A percentile compares a stretch with the other conserved stretches of the same genome.
These are phyloP conservation scores for Tethya wilhelma DNA, from an alignment of 37 sponge, comb jelly and placozoan genomes.

Conservation along the genomic window DNA sequence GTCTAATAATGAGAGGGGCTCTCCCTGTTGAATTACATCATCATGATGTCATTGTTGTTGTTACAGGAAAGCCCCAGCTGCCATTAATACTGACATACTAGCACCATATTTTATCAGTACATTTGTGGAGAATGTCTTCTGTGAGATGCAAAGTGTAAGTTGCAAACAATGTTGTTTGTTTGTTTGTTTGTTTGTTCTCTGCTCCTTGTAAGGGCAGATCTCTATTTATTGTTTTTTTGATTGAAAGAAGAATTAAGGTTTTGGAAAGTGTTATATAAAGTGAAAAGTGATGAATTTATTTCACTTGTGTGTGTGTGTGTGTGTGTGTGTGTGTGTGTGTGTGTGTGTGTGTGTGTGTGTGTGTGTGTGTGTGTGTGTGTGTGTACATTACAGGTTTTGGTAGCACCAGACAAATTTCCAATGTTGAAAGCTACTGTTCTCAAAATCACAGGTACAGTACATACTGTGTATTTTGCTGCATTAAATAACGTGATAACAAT, in stretches of 20 bases:
- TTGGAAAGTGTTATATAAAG: too few relatives aligned
- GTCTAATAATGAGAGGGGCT: too few relatives aligned
- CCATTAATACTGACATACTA: conserved; percentile 69
- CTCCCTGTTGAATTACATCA: not conserved
- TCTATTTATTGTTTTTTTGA: too few relatives aligned
- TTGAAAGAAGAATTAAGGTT: too few relatives aligned
- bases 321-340: not conserved
- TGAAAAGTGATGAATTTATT: too few relatives aligned
- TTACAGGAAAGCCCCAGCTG: conserved; percentile 65
- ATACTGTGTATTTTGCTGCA: not conserved
- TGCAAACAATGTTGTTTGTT: not conserved
- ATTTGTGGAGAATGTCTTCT: conserved; percentile 47
- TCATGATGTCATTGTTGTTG: not conserved
- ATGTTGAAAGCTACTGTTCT: conserved; percentile 34
- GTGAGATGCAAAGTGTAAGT: conserved; percentile 45
- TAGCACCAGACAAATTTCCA: not conserved
- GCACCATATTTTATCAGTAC: conserved; percentile 29
- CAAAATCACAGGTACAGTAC: conserved; percentile 23
- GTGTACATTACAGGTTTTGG: not conserved
- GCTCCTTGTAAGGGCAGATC: too few relatives aligned
- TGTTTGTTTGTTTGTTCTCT: not conserved
- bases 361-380: not conserved
- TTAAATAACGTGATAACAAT: not conserved
- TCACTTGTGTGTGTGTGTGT: too few relatives aligned
- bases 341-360: not conserved